Base-by-base conservation (phyloP, 2,888 invertebrate genomes). In the Spodoptera picta region DNA sequence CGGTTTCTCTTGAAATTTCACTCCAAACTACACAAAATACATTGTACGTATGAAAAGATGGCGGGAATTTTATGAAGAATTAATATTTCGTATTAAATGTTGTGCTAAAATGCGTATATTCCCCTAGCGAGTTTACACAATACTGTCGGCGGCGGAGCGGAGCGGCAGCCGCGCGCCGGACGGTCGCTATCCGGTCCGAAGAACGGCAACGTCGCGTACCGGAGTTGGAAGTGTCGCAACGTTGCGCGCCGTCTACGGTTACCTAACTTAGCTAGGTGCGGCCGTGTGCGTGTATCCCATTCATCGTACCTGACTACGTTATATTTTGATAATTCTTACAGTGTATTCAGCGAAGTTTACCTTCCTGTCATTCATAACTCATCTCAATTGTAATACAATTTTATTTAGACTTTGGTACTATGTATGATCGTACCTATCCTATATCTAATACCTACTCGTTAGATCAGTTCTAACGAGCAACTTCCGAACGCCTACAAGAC, bases 71-170 rank as follows among this genome's bases (percentile, higher is more conserved):
- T 57, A 49, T 46, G 41, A 42, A 48, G 12, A 24, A 54, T 58
- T 48, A 52, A 49, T 63, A 66, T 70, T 73, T 65, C 36, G 61
- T 51, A 31, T 14, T 64, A 68, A 61, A 57, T 47, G 59, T 60
- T 56, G 66, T 70, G 68, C 65, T 72, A 75, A 74, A 78, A 70
- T 67, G 73, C 80, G 80, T 80, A 75, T 78, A 76, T 60, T 67
- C 73, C 58, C 69, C 67, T 61, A 65, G 83, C 82, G 79, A 73
- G 83, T 79, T 72, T 61, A 66, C 62, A 73, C 75, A 74, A 79
- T 73, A 87, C 87, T 86, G 87, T 77, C 79, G 60, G 78, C 76
- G 73, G 70, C 75, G 65, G 48, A 62, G 77, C 77, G 70, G 73
- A 70, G 71, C 71, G 74, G 67, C 65, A 62, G 65, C 68, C 65